Conservation (phyloP, 2,113 vertebrate genomes). For the Colistium nudipinnis region DNA sequence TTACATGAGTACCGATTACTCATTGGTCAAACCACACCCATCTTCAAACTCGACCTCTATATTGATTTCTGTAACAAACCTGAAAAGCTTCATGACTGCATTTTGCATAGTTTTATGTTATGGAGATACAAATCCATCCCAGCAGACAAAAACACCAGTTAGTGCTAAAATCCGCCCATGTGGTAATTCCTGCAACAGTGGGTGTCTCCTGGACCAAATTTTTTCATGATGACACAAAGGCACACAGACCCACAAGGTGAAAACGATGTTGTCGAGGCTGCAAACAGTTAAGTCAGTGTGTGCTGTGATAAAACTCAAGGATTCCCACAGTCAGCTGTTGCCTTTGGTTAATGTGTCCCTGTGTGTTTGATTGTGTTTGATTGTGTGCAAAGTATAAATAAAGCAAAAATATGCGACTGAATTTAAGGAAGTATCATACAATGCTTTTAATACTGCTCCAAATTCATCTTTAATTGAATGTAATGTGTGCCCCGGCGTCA, state of each 20-base stretch:
- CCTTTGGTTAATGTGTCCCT: slow-evolving; percentile 7
- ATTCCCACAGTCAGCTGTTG: slow-evolving; percentile 22
- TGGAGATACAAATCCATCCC: too few species aligned
- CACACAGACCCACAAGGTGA: neutral
- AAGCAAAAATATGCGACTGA: too few species aligned
- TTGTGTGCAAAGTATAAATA: neutral
- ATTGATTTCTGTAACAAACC: too few species aligned
- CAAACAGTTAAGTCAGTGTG: neutral
- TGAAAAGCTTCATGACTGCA: neutral
- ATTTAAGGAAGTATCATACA: too few species aligned
- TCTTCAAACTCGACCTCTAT: neutral
- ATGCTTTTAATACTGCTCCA: neutral
- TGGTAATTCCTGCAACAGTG: neutral
- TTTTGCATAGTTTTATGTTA: neutral
- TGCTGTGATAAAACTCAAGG: neutral
- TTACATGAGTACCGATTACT: neutral
- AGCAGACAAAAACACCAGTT: neutral
- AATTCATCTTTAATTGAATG: neutral
- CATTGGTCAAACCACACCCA: neutral
- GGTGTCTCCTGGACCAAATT: neutral
- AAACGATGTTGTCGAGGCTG: neutral
- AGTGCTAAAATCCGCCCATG: neutral
- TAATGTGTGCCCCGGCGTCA: neutral
- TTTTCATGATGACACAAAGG: slow-evolving; percentile 1
- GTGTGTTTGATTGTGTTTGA: slow-evolving; percentile 1